These are phyloP conservation scores for Athene cunicularia DNA, from an alignment of 2,113 vertebrate genomes.

Conservation along the genomic window DNA sequence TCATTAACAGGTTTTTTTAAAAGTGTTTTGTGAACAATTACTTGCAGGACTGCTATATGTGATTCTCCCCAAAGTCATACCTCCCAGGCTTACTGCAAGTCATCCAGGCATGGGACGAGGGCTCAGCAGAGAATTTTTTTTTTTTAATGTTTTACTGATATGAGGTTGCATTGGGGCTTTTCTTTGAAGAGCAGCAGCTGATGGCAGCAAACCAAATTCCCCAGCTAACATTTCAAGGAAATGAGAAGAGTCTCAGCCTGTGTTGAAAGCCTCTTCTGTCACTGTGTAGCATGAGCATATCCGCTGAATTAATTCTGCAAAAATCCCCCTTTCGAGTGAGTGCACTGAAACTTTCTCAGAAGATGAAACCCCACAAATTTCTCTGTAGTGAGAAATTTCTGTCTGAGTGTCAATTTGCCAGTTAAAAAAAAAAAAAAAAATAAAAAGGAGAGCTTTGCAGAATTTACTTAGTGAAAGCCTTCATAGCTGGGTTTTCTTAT, in stretches of 20 bases:
- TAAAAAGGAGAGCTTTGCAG: neutral
- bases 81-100: neutral
- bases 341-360: neutral
- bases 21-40: accelerated
- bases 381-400: neutral
- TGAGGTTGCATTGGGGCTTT: neutral
- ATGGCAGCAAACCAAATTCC: neutral
- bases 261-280: neutral
- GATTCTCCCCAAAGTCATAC: neutral
- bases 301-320: neutral
- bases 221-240: slow-evolving; percentile 43
- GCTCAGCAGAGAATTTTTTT: neutral
- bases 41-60: accelerated
- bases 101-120: neutral
- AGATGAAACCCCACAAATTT: neutral
- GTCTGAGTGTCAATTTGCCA: accelerated
- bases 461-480: neutral
- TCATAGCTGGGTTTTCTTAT: neutral
- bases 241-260: neutral
- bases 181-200: neutral
- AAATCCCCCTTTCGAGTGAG: neutral
- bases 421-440: neutral
- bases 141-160: neutral
- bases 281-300: neutral
- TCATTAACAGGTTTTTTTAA: neutral